Conservation (phyloP, 2,113 vertebrate species). For the Taurulus bubalis region DNA sequence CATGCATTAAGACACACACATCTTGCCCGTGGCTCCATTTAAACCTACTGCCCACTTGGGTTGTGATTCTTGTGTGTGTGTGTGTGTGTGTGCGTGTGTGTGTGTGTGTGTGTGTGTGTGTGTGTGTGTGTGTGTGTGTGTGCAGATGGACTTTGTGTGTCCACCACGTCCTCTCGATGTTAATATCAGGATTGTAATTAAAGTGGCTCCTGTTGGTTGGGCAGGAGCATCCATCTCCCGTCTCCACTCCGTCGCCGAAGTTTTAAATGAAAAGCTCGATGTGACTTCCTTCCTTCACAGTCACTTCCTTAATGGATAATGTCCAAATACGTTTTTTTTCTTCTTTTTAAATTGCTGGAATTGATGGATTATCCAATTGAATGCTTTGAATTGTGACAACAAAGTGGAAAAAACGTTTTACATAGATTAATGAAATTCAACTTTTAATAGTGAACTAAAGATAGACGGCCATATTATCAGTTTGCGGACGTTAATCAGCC, state of each 20-base stretch:
- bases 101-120: conserved; percentile 8
- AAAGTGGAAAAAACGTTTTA: conserved; percentile 24
- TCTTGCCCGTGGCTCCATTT: conserved; percentile 10
- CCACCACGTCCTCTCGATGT: conserved; percentile 53
- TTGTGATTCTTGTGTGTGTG: conserved; percentile 37
- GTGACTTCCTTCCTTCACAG: conserved; percentile 65
- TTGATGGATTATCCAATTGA: conserved; percentile 65
- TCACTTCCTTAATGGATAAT: conserved; percentile 74
- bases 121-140: conserved; percentile 21
- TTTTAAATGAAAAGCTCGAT: conserved; percentile 76
- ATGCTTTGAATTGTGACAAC: conserved; percentile 38
- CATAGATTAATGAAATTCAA: background rate
- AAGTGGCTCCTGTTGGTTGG: conserved; percentile 71
- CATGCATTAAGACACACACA: background rate
- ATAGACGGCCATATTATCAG: background rate
- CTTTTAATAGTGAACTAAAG: conserved; percentile 19
- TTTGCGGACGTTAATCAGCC: background rate
- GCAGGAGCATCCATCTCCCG: conserved; percentile 78
- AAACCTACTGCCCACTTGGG: conserved; percentile 16
- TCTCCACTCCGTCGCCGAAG: conserved; percentile 59
- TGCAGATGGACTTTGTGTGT: conserved; percentile 26
- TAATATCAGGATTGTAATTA: conserved; percentile 79
- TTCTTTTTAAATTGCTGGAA: conserved; percentile 29
- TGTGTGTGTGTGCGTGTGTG: conserved; percentile 16
- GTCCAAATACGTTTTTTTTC: conserved; percentile 55